Conservation (phyloP, 2,888 invertebrate species). For the Tinea pellionella region DNA sequence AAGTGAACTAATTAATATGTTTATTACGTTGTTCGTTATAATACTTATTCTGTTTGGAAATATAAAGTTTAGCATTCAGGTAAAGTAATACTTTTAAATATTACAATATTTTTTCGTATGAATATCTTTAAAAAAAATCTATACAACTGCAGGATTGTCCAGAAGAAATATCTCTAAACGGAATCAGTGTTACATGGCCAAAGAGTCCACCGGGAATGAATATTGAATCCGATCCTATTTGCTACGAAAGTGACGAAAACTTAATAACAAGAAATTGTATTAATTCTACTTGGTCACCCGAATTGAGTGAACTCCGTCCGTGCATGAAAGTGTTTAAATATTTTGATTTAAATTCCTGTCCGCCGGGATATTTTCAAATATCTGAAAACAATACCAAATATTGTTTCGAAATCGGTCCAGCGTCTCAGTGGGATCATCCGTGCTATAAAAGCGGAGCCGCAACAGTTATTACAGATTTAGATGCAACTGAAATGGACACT, state of each 20-base stretch:
- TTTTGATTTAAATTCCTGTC: conserved; percentile 37
- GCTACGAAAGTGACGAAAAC: conserved; percentile 33
- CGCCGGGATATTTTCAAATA: conserved; percentile 41
- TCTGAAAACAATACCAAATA: conserved; percentile 35
- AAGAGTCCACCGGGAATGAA: conserved; percentile 29
- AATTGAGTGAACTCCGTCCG: conserved; percentile 28
- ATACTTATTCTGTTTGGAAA: neutral
- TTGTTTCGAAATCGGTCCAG: conserved; percentile 39
- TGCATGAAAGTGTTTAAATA: conserved; percentile 35
- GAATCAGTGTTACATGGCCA: conserved; percentile 42
- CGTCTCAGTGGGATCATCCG: conserved; percentile 42
- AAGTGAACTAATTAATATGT: neutral
- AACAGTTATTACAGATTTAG: conserved; percentile 45
- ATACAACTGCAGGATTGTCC: conserved; percentile 36
- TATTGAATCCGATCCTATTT: conserved; percentile 41
- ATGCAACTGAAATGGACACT: conserved; percentile 30
- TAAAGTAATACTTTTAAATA: neutral
- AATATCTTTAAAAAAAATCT: neutral
- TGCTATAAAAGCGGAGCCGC: conserved; percentile 51
- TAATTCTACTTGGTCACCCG: conserved; percentile 37
- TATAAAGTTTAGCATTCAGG: neutral
- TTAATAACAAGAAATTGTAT: conserved; percentile 33
- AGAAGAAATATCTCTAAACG: conserved; percentile 35
- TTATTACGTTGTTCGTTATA: neutral
- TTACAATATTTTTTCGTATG: neutral